Percentiles rank a stretch among this genome's conserved stretches.
Conservation (phyloP, 2,113 vertebrate species). For the Grantiella picta region DNA sequence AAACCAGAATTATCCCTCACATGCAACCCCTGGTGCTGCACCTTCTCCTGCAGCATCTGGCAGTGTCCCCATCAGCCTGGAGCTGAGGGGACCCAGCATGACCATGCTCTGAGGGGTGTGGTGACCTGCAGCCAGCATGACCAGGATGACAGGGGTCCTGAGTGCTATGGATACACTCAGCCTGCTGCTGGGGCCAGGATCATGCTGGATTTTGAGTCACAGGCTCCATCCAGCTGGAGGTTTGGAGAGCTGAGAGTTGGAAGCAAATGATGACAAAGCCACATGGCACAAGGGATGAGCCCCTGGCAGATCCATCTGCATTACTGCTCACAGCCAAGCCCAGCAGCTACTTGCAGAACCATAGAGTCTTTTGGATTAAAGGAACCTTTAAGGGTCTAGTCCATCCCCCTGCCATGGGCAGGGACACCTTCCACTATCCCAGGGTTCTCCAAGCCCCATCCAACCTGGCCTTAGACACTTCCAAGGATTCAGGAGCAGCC, state of each 20-base stretch:
- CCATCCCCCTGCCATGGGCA: background rate
- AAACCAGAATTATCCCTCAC: background rate
- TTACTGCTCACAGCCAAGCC: background rate
- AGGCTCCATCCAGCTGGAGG: background rate
- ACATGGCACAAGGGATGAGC: background rate
- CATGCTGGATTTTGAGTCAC: background rate
- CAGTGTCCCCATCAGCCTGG: background rate
- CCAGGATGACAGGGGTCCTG: background rate
- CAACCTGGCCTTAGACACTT: too few species aligned
- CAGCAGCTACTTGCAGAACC: background rate
- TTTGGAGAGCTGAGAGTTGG: background rate
- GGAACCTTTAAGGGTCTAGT: background rate
- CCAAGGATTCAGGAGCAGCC: background rate
- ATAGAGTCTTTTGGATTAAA: background rate
- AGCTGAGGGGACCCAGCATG: background rate
- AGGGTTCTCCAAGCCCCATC: rapidly evolving
- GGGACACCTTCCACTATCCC: background rate
- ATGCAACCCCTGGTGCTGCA: background rate
- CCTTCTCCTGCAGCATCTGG: background rate
- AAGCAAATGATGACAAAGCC: background rate
- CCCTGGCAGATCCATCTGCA: background rate
- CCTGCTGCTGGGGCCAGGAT: background rate
- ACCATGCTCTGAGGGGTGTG: rapidly evolving
- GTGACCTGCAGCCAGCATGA: background rate
- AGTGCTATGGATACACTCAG: rapidly evolving